These are phyloP conservation scores for Ceratina calcarata DNA, from an alignment of 1,140 invertebrate species.

Conservation along the genomic window DNA sequence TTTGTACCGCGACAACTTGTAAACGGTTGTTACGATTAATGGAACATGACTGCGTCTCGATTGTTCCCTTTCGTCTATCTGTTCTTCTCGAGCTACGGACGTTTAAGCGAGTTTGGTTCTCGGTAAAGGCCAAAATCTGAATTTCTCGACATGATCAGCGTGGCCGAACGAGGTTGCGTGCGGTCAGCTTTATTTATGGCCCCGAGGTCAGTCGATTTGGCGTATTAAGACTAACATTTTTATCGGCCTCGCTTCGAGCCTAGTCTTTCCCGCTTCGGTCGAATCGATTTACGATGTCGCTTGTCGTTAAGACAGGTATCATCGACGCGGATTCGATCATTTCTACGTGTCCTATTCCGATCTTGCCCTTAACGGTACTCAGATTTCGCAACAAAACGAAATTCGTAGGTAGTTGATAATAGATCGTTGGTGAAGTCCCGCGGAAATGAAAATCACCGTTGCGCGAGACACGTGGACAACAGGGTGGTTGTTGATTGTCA, in stretches of 20 bases:
- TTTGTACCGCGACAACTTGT: too few relatives aligned
- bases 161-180: conserved; percentile 40
- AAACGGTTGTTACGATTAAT: too few relatives aligned
- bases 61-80: not conserved
- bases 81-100: not conserved
- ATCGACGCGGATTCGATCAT: not conserved
- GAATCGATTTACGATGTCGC: conserved; percentile 1
- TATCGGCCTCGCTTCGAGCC: conserved; percentile 30
- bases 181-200: conserved; percentile 44
- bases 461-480: conserved; percentile 76
- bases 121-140: conserved; percentile 23
- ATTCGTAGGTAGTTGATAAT: conserved; percentile 8
- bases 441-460: conserved; percentile 80
- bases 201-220: conserved; percentile 44
- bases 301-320: not conserved
- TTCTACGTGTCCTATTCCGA: too few relatives aligned
- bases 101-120: not conserved
- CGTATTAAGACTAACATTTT: conserved; percentile 36
- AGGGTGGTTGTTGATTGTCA: conserved; percentile 64
- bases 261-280: not conserved
- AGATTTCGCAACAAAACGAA: not conserved
- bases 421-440: conserved; percentile 69
- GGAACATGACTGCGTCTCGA: not conserved
- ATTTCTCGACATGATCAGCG: conserved; percentile 29
- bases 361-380: not conserved